Evolutionary conservation across 2,113 vertebrate species (phyloP).

Genomic region (Nanorana parkeri): DNA sequence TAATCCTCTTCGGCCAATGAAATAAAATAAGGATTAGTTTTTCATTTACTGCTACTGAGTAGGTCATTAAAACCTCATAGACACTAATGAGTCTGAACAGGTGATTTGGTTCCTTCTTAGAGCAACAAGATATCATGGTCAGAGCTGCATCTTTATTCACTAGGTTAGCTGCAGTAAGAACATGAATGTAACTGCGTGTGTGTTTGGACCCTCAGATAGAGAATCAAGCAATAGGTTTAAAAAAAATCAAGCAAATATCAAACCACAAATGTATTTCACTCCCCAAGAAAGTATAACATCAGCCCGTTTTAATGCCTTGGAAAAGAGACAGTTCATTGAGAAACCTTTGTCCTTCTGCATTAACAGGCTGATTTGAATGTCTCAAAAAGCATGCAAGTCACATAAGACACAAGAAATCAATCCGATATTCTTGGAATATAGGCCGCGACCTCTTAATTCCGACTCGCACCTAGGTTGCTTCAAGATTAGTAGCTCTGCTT

Average conservation of each 20-base stretch:
- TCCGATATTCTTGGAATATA: constrained; percentile 77
- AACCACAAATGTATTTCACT: constrained; percentile 62
- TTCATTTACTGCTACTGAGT: constrained; percentile 69
- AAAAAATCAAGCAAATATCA: constrained; percentile 29
- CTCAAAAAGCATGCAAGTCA: constrained; percentile 88
- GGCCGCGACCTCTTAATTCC: constrained; percentile 77
- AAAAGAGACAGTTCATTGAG: constrained; percentile 75
- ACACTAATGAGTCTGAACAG: constrained; percentile 68
- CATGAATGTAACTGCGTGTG: neutral
- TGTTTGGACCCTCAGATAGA: neutral
- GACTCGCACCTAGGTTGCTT: constrained; percentile 82
- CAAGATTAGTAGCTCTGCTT: constrained; percentile 80
- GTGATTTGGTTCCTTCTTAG: constrained; percentile 68
- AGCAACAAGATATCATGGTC: constrained; percentile 60
- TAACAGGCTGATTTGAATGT: constrained; percentile 72
- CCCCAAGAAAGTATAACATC: constrained; percentile 57
- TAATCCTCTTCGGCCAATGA: constrained; percentile 68
- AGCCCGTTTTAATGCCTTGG: constrained; percentile 68
- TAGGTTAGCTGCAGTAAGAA: constrained; percentile 8
- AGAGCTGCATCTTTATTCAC: constrained; percentile 56
- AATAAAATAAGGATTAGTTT: constrained; percentile 72
- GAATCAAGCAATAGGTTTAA: neutral
- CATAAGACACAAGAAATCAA: constrained; percentile 90
- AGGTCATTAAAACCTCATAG: constrained; percentile 70
- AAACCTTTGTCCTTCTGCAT: constrained; percentile 67